Base-by-base conservation (phyloP, 2,888 invertebrate genomes). In the Acanthococcus lagerstroemiae region DNA sequence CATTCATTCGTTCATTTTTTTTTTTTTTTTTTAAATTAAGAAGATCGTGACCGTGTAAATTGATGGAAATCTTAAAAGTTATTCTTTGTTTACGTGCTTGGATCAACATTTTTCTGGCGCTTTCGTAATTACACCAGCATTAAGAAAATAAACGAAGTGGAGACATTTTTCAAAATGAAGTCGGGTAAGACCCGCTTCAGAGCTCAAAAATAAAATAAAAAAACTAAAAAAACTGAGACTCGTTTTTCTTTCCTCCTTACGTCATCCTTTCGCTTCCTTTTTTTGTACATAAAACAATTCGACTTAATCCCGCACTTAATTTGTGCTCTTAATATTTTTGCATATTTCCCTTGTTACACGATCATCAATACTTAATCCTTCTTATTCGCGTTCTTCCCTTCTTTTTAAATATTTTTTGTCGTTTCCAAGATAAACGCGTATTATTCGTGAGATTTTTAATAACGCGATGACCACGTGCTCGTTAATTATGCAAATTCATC, bases 221-320 rank as follows among this genome's bases (percentile, higher is more conserved):
- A 37, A 37, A 37, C 37, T 37, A 9, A 37, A n/a, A 37, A 46
- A 60, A 60, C 60, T 52, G 48, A 50, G 63, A 63, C 63, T 37
- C 63, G 63, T 60, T 26, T 27, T 48, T 48, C 30, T 57, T 61
- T 61, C 48, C 50, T 24, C 50, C 37, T 22, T 52, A 22, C 7
- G 21, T 52, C 22, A 9, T 22, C 52, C 46, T 15, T 45, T 7
- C 19, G 12, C 48, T 48, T 48, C 17, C 17, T 19, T 48, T 48
- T 19, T 48, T 22, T 52, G 22, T 52, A 52, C 22, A 52, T 52
- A 52, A 52, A 22, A 52, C 63, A 50, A 63, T 63, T 63, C 63
- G 25, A 63, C 37, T 63, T 72, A 72, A 72, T 72, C 72, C 70
- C 67, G 63, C 70, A 68, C 72, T 72, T 72, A 72, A 72, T 72